These are phyloP conservation scores for Teleogryllus occipitalis DNA, from an alignment of 1,140 invertebrate genomes.

Conservation along the genomic window DNA sequence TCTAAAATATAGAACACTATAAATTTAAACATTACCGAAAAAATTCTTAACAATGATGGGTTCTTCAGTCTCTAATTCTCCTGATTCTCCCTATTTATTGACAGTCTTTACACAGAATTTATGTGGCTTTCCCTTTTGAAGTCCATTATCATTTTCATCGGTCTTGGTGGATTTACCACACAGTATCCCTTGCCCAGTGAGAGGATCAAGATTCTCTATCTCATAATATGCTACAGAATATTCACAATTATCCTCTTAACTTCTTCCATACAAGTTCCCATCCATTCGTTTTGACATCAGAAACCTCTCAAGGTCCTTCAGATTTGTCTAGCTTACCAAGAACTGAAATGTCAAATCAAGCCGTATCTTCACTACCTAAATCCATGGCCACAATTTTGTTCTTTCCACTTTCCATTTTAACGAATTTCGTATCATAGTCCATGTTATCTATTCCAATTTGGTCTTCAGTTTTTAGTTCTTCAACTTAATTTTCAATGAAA, in stretches of 20 bases:
- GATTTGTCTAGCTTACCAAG: slow-evolving; percentile 70
- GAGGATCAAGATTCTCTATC: slow-evolving; percentile 93
- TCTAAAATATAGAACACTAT: too few species aligned
- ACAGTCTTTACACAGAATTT: slow-evolving; percentile 97
- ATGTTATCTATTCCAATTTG: slow-evolving; percentile 70
- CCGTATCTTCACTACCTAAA: slow-evolving; percentile 86
- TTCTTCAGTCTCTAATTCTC: slow-evolving; percentile 88
- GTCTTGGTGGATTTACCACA: slow-evolving; percentile 71
- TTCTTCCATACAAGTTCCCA: slow-evolving; percentile 91
- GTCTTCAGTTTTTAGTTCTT: slow-evolving; percentile 54
- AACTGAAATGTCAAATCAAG: slow-evolving; percentile 81
- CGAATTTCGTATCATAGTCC: slow-evolving; percentile 85
- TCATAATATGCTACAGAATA: slow-evolving; percentile 90
- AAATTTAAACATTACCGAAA: slow-evolving; percentile 56
- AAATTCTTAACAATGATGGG: too few species aligned
- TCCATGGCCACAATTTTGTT: slow-evolving; percentile 91
- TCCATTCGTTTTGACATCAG: slow-evolving; percentile 86
- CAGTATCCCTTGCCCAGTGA: slow-evolving; percentile 85
- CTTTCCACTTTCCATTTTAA: slow-evolving; percentile 79
- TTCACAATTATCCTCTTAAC: slow-evolving; percentile 86
- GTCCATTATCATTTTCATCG: slow-evolving; percentile 73
- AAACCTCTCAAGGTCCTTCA: slow-evolving; percentile 80
- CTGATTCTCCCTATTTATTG: slow-evolving; percentile 97
- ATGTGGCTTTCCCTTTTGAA: slow-evolving; percentile 92
- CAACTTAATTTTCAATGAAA: too few species aligned